phyloP scores from a whole-genome alignment of 2,113 vertebrate genomes.

The Pelmatolapia mariae region DNA sequence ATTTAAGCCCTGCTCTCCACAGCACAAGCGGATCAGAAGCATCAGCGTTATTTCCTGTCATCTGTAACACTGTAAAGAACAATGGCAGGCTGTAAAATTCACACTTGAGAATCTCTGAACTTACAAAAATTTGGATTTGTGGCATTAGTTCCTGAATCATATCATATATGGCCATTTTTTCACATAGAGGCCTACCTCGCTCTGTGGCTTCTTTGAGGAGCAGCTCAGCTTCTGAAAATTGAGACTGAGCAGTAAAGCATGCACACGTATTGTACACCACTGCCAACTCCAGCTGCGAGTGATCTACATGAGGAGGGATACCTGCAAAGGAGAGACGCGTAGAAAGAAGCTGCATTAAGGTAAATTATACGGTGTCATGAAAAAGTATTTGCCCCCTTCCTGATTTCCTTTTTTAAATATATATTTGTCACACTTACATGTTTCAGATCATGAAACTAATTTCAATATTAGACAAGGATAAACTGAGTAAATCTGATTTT shows the following conservation, averaged over 20 bases:
- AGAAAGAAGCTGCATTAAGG: neutral
- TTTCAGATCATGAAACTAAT: neutral
- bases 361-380: neutral
- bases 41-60: neutral
- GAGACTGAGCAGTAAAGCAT: conserved; percentile 38
- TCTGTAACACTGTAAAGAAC: conserved; percentile 48
- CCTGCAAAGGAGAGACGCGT: conserved; percentile 32
- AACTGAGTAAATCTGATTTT: neutral
- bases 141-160: neutral
- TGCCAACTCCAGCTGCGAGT: conserved; percentile 59
- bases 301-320: conserved; percentile 46
- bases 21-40: neutral
- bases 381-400: neutral
- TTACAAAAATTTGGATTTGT: neutral
- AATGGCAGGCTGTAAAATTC: neutral
- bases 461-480: neutral
- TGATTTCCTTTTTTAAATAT: neutral
- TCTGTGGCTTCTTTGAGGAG: conserved; percentile 41
- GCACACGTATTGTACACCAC: conserved; percentile 65
- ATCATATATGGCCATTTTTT: neutral
- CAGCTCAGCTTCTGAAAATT: conserved; percentile 42
- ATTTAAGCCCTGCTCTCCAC: conserved; percentile 55
- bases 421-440: neutral
- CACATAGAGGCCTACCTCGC: conserved; percentile 52
- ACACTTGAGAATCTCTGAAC: neutral